A percentile compares a stretch with the other conserved stretches of the same genome.
Evolutionary conservation across 2,888 invertebrate species (phyloP).

Genomic region (Acleris cristana): DNA sequence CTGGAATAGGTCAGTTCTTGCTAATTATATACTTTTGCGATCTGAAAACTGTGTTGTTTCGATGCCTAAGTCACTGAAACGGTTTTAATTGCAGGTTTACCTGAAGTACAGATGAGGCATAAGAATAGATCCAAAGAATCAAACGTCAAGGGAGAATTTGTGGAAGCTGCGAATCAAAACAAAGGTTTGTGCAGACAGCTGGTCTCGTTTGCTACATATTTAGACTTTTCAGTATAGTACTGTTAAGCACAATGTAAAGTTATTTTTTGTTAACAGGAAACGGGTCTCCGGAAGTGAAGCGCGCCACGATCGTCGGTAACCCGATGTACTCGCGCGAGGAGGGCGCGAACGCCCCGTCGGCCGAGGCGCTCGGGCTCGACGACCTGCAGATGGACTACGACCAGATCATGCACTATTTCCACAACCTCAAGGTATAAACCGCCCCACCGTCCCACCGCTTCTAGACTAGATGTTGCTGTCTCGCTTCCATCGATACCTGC

Average conservation of each 20-base stretch:
- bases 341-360: constrained; percentile 67
- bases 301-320: constrained; percentile 94
- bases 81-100: constrained; percentile 64
- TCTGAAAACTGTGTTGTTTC: not conserved
- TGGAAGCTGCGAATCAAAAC: constrained; percentile 80
- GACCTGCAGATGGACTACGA: constrained; percentile 98
- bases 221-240: not conserved
- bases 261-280: constrained; percentile 52
- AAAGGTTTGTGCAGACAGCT: constrained; percentile 61
- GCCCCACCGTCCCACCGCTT: constrained; percentile 72
- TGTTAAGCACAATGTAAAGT: not conserved
- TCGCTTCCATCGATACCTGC: constrained; percentile 66
- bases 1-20: constrained; percentile 74
- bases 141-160: constrained; percentile 80
- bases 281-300: constrained; percentile 87
- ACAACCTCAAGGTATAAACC: constrained; percentile 94
- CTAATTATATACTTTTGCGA: not conserved
- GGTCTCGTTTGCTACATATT: not conserved
- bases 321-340: constrained; percentile 90
- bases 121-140: constrained; percentile 72
- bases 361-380: constrained; percentile 88
- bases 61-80: not conserved
- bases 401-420: constrained; percentile 99
- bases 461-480: constrained; percentile 77
- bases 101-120: constrained; percentile 79